Conservation (phyloP, 2,113 vertebrate genomes). For the Lamprologus callipterus region DNA sequence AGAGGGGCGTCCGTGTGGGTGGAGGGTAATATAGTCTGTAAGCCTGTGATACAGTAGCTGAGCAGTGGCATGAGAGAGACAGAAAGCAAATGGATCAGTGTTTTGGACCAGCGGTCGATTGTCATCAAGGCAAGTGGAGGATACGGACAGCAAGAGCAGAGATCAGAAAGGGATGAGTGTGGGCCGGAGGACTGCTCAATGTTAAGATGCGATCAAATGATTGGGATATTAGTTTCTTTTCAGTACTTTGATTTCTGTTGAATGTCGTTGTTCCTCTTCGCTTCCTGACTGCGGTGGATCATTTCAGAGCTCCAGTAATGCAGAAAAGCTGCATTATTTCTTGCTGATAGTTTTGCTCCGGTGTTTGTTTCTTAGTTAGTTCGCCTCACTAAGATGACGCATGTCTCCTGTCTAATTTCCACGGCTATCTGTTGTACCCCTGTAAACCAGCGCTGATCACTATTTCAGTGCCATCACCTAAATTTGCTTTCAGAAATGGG, state of each 20-base stretch:
- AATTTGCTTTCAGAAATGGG: not conserved
- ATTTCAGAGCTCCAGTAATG: not conserved
- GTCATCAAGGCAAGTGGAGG: constrained; percentile 32
- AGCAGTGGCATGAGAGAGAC: constrained; percentile 3
- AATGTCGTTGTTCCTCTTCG: not conserved
- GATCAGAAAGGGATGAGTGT: constrained; percentile 68
- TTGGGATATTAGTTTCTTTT: not conserved
- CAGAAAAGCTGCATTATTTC: not conserved
- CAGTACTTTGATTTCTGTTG: not conserved
- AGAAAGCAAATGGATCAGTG: not conserved
- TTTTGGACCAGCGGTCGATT: constrained; percentile 59
- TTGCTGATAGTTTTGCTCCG: not conserved
- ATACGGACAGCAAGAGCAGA: constrained; percentile 48
- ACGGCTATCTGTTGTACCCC: not conserved
- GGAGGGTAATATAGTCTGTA: not conserved
- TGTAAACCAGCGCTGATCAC: not conserved
- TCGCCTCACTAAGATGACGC: not conserved
- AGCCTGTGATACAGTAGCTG: constrained; percentile 12
- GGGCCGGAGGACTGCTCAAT: constrained; percentile 73
- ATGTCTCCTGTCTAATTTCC: not conserved
- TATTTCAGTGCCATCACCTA: not conserved
- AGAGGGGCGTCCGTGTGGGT: not conserved
- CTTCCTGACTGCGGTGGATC: not conserved
- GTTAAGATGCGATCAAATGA: not conserved
- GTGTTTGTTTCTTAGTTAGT: not conserved